phyloP scores from a whole-genome alignment of 2,113 vertebrate species.

The Empidonax alnorum region DNA sequence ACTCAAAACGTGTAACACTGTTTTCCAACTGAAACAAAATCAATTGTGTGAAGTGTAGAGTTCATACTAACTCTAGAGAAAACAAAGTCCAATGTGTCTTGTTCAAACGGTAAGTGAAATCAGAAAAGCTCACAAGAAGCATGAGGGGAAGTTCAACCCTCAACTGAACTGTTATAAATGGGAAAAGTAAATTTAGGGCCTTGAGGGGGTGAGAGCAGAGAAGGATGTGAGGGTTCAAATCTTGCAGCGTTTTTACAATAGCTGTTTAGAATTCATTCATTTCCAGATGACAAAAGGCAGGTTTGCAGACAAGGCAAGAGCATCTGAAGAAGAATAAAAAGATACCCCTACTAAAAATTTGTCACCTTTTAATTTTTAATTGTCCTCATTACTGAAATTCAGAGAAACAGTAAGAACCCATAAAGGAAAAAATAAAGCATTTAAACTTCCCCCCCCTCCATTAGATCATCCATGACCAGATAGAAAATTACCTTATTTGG shows the following conservation, averaged over 20 bases:
- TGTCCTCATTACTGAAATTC: background rate
- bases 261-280: background rate
- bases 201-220: background rate
- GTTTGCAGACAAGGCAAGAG: background rate
- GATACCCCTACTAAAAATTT: background rate
- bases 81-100: background rate
- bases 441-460: background rate
- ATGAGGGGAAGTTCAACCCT: slow-evolving; percentile 22
- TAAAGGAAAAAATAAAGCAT: background rate
- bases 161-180: slow-evolving; percentile 31
- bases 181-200: slow-evolving; percentile 48
- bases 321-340: slow-evolving; percentile 32
- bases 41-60: background rate
- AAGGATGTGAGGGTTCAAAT: slow-evolving; percentile 28
- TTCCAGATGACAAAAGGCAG: slow-evolving; percentile 19
- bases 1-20: background rate
- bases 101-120: background rate
- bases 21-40: slow-evolving; percentile 46
- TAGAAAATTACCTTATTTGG: slow-evolving; percentile 23
- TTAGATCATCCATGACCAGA: background rate
- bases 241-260: slow-evolving; percentile 35
- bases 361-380: background rate
- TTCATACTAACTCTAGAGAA: slow-evolving; percentile 35
- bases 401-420: background rate
- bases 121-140: slow-evolving; percentile 18